Evolutionary conservation across 1,140 invertebrate genomes (phyloP), one percentile per base, ranked within the genome.

Genomic region (Bombus consobrinus): DNA sequence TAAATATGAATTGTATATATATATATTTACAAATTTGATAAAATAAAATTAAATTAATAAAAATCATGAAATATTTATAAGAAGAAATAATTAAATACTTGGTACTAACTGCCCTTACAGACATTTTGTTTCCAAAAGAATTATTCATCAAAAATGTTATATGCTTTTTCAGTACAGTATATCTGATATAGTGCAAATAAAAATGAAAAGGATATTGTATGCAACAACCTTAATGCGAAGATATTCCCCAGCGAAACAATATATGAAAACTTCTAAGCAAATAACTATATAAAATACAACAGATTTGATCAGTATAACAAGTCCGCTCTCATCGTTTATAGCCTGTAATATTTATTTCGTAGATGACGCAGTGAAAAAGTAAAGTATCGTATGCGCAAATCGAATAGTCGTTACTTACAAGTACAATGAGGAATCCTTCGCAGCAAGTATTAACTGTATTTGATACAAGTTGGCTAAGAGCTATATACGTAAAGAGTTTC

Each of bases 381-480:
- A 18, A 3, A 4, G 13, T 6, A 15, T 41, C 2, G 1, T 69
- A 71, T 6, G 25, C 28, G n/a, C 0, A 22, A 2, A 32, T 73
- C 41, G 3, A 13, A 53, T 53, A 53, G 8, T 13, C 6, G 8
- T 32, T 81, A 89, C 88, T 89, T 76, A 90, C 89, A 22, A 77
- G 59, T 25, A 82, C 78, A 32, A 87, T 79, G 41, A 87, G 37
- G 37, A 89, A 87, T 37, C 88, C 88, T 13, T 85, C 41, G 28
- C 77, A 90, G n/a, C 88, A 90, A 15, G 81, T 83, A 32, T 80
- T 74, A 15, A 89, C 0, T 13, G 78, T 89, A 25, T 90, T 87
- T 3, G 81, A 84, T 15, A 89, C 3, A 25, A 90, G 81, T 68
- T 89, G 89, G 8, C 73, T 69, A 5, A 89, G 41, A 3, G 85